Evolutionary conservation across 2,113 vertebrate genomes (phyloP), one percentile per base, ranked within the genome.

Genomic region (Heptranchias perlo): DNA sequence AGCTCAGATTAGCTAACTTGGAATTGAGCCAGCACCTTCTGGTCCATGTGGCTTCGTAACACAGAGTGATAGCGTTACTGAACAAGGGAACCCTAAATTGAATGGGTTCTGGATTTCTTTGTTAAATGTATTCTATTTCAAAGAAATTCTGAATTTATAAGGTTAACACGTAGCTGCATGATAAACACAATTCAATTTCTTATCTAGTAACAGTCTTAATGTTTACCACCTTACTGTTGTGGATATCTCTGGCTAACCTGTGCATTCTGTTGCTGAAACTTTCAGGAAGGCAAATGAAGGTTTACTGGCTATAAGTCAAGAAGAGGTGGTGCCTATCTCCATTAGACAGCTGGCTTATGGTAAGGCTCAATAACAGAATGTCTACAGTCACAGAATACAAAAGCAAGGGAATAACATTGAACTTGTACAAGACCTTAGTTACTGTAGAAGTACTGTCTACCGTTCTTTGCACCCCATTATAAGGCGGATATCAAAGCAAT

Each of bases 211-310:
- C 14, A 84, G 21, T 39, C 44, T 39, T 84, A 18, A 84, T 84
- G 44, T 82, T 82, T 82, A 82, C 39, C 31, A 14, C 11, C 39
- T 82, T 39, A 86, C 44, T 4, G 35, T 39, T 47, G 23, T 28
- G 21, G 82, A 86, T 25, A 47, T 25, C 82, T 49, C 47, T 25
- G 39, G 44, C 4, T 86, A 47, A 86, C 44, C 25, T 86, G 44
- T 47, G 47, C 7, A 47, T 44, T 86, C 82, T 86, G 39, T 47
- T 39, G 35, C 82, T 86, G 82, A 47, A 44, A 39, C 39, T 96
- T 97, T 96, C 97, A 99, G 98, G 97, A 98, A 98, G 97, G 98
- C 98, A 1, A 98, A 97, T 96, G 98, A 98, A 97, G 98, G 98
- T 96, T 97, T 98, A 96, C 97, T 98, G 96, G 96, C 96, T 67